Conservation (phyloP, 2,113 vertebrate species). For the Chaenogobius annularis region DNA sequence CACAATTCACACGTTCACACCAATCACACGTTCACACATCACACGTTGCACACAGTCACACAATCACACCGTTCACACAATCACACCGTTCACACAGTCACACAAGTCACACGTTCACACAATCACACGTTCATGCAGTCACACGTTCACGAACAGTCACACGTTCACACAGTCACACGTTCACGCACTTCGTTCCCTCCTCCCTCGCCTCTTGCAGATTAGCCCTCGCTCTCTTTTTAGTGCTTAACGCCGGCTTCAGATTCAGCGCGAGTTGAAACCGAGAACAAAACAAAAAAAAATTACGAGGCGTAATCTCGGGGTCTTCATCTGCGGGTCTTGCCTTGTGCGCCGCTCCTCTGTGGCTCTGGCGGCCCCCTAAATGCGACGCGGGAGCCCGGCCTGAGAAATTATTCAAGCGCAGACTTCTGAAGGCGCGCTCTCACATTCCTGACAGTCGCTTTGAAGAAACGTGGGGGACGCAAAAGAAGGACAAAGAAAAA, state of each 20-base stretch:
- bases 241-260: not conserved
- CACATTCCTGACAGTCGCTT: not conserved
- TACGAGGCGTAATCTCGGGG: not conserved
- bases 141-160: too few species aligned
- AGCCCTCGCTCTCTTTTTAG: not conserved
- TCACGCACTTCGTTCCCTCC: not conserved
- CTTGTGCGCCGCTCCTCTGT: not conserved
- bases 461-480: not conserved
- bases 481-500: not conserved
- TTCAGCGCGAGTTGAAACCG: not conserved
- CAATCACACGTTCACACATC: too few species aligned
- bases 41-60: not conserved
- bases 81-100: too few species aligned
- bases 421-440: not conserved
- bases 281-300: not conserved
- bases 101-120: too few species aligned
- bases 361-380: not conserved
- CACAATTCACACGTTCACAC: too few species aligned
- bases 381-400: not conserved
- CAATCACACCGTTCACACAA: too few species aligned
- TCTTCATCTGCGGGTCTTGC: not conserved
- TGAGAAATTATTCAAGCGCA: constrained; percentile 6
- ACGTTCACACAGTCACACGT: too few species aligned
- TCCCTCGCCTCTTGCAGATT: not conserved
- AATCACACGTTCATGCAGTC: too few species aligned